These are phyloP conservation scores for Diarsia rubi DNA, from an alignment of 2,888 invertebrate genomes.

Conservation along the genomic window DNA sequence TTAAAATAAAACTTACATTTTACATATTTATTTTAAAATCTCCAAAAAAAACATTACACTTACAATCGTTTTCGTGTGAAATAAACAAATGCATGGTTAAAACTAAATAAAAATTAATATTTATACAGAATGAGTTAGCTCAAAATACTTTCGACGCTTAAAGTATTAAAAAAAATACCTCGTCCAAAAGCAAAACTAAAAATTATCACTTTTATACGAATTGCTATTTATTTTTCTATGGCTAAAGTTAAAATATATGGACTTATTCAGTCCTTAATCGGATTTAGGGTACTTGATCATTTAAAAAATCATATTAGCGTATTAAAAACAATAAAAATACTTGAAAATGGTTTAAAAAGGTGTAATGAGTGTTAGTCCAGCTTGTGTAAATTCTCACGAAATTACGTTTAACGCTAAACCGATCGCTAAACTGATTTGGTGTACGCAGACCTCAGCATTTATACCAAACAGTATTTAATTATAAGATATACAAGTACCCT, in stretches of 20 bases:
- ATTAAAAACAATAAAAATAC: background rate
- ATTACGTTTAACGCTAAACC: background rate
- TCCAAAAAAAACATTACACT: conserved; percentile 64
- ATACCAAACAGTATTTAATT: background rate
- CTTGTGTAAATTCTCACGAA: background rate
- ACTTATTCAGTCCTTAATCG: conserved; percentile 3
- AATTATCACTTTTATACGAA: background rate
- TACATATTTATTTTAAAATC: conserved; percentile 55
- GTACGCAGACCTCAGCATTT: background rate
- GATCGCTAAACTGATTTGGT: background rate
- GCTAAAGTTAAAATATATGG: background rate
- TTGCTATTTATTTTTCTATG: conserved; percentile 1
- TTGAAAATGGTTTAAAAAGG: background rate
- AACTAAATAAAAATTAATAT: conserved; percentile 71
- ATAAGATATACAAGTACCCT: background rate
- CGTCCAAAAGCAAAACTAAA: background rate
- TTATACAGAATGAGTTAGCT: conserved; percentile 59
- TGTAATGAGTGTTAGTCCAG: background rate
- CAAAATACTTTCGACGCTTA: conserved; percentile 17
- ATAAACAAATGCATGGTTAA: conserved; percentile 72
- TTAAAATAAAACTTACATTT: conserved; percentile 56
- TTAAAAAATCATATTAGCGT: background rate
- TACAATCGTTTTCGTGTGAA: conserved; percentile 66
- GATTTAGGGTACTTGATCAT: conserved; percentile 18
- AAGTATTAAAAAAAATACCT: background rate